Percentiles rank a stretch among this genome's conserved stretches.
Conservation (phyloP, 2,797 vertebrate species). For the Rachycentron canadum region DNA sequence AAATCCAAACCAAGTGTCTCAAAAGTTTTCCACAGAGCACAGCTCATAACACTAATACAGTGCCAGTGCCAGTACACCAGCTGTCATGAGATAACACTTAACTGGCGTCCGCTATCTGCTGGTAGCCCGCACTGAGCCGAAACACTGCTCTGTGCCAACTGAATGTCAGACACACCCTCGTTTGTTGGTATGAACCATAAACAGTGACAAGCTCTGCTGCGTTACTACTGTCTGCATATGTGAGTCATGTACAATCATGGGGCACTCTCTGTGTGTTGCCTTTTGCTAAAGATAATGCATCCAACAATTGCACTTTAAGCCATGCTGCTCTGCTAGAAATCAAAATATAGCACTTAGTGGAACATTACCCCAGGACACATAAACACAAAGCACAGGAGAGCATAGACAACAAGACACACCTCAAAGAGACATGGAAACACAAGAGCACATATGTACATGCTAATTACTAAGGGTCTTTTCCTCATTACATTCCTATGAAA, state of each 20-base stretch:
- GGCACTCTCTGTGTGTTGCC: slow-evolving; percentile 57
- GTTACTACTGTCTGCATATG: slow-evolving; percentile 56
- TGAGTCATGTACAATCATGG: slow-evolving; percentile 58
- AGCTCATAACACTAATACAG: slow-evolving; percentile 42
- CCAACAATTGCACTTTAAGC: slow-evolving; percentile 61
- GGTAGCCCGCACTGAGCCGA: slow-evolving; percentile 46
- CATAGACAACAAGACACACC: slow-evolving; percentile 32
- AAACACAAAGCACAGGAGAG: slow-evolving; percentile 43
- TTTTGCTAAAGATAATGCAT: slow-evolving; percentile 75
- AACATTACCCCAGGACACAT: slow-evolving; percentile 54
- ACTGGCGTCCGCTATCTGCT: slow-evolving; percentile 57
- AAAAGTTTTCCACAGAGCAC: slow-evolving; percentile 1
- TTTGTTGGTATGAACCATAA: slow-evolving; percentile 69
- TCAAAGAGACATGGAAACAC: slow-evolving; percentile 39
- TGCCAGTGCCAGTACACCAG: slow-evolving; percentile 39
- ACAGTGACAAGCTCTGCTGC: slow-evolving; percentile 54
- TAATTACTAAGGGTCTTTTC: slow-evolving; percentile 34
- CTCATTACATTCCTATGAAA: slow-evolving; percentile 44
- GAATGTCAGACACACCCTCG: slow-evolving; percentile 72
- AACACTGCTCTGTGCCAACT: slow-evolving; percentile 56
- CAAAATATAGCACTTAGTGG: slow-evolving; percentile 67
- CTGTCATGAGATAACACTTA: slow-evolving; percentile 69
- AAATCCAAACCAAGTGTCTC: slow-evolving; percentile 8
- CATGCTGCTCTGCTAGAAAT: slow-evolving; percentile 64
- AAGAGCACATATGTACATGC: slow-evolving; percentile 27